phyloP scores from a whole-genome alignment of 2,888 invertebrate species.

The Eristalinus aeneus region DNA sequence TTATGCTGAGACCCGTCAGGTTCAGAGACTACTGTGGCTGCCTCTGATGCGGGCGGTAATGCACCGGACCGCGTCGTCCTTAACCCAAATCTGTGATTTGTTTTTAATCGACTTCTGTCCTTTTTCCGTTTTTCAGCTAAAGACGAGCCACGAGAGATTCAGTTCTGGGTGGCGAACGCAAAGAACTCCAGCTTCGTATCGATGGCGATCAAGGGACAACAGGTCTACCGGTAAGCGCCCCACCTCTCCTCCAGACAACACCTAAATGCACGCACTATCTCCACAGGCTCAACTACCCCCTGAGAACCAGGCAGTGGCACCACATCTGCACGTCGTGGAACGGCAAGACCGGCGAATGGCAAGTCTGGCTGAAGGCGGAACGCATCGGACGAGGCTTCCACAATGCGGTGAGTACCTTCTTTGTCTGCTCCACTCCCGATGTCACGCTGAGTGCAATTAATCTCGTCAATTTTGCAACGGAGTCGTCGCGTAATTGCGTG shows the following conservation, averaged over 20 bases:
- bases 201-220: conserved; percentile 90
- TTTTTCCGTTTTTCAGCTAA: conserved; percentile 82
- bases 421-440: neutral
- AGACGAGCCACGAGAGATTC: conserved; percentile 87
- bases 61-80: neutral
- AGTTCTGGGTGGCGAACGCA: conserved; percentile 90
- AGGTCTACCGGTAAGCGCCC: conserved; percentile 85
- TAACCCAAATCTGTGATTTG: neutral
- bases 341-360: conserved; percentile 94
- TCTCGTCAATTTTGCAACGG: conserved; percentile 21
- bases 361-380: conserved; percentile 93
- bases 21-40: neutral
- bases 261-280: neutral
- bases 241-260: neutral
- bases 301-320: conserved; percentile 89
- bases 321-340: conserved; percentile 95
- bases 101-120: neutral
- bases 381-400: conserved; percentile 92
- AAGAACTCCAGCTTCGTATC: conserved; percentile 91
- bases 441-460: conserved; percentile 50
- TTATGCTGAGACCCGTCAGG: neutral
- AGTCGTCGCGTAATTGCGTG: conserved; percentile 33
- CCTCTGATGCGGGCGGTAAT: neutral
- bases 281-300: conserved; percentile 85
- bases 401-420: conserved; percentile 86